phyloP scores from a whole-genome alignment of 2,797 vertebrate species.

The Orestias chungarensis region DNA sequence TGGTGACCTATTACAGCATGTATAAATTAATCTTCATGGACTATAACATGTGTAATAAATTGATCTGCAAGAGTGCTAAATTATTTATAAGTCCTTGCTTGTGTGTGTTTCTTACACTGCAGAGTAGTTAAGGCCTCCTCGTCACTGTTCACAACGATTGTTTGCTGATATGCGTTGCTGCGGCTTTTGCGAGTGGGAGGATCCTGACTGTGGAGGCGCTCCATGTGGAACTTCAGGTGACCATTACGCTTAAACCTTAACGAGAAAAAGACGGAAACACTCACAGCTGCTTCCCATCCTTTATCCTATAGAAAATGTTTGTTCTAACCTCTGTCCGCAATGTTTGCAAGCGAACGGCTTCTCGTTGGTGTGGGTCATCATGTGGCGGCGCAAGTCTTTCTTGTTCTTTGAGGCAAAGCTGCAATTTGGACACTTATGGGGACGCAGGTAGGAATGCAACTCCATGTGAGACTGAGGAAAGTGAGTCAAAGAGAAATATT shows the following conservation, averaged over 20 bases:
- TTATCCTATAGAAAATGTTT: not conserved
- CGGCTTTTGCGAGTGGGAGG: conserved; percentile 67
- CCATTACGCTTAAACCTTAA: conserved; percentile 96
- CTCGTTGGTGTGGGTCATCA: conserved; percentile 97
- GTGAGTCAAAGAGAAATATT: not conserved
- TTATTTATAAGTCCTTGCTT: not conserved
- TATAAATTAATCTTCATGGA: not conserved
- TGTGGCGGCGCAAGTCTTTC: conserved; percentile 94
- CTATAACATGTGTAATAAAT: not conserved
- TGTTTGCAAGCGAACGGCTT: conserved; percentile 94
- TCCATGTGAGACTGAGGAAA: conserved; percentile 87
- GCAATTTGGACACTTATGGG: conserved; percentile 94
- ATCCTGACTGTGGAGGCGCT: conserved; percentile 91
- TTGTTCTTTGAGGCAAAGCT: conserved; percentile 99
- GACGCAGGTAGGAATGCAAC: conserved; percentile 90
- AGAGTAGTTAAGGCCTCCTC: conserved; percentile 91
- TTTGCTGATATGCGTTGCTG: conserved; percentile 78
- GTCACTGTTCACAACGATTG: conserved; percentile 90
- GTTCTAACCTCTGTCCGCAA: conserved; percentile 91
- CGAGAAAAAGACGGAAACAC: not conserved
- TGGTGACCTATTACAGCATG: too few species aligned
- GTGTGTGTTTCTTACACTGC: conserved; percentile 82
- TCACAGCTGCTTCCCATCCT: not conserved
- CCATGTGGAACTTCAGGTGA: conserved; percentile 97
- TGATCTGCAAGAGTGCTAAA: not conserved